Base-by-base conservation (phyloP, 2,113 vertebrate species). In the Salminus brasiliensis region DNA sequence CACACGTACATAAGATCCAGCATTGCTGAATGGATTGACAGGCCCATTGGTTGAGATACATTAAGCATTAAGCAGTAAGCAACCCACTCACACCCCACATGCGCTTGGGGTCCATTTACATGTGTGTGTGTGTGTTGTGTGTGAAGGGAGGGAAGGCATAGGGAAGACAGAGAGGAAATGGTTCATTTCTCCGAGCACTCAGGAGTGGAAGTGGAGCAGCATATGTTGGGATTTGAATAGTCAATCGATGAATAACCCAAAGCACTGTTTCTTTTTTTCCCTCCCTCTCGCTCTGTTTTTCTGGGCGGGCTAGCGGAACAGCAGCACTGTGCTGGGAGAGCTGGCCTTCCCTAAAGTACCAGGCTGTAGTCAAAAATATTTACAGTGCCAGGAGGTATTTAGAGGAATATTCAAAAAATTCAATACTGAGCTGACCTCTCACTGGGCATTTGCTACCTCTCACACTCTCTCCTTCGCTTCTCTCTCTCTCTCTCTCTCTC, bases 171-270 rank as follows among this genome's bases (percentile, higher is more conserved):
- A 87, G 83, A 90, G 91, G 92, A 92, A 92, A 92, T 87, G 86
- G 88, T 91, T 85, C 87, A 91, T 92, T 90, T 91, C 90, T 88
- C 86, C 88, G 79, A 91, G 87, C 88, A 87, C 85, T 87, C 88
- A 80, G 87, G 85, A 90, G 85, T 85, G 86, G 88, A 90, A 88
- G 88, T 87, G 80, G 85, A 89, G 87, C 87, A 89, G 90, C 92
- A 91, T 91, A 93, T 93, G 92, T 88, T 92, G 89, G 95, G 92
- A 95, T 96, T 96, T 97, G 96, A 97, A 96, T 95, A 95, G 94
- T 94, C 96, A 96, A 99, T 98, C 98, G 95, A 98, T 98, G 96
- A 97, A 98, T 98, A 98, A 97, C 98, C 97, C 94, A 96, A 93
- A 98, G 97, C 93, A 81, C 60, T 93, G 88, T 93, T 92, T 91